Evolutionary conservation across 2,888 invertebrate genomes (phyloP), one percentile per base, ranked within the genome.

Genomic region (Dryobota labecula): DNA sequence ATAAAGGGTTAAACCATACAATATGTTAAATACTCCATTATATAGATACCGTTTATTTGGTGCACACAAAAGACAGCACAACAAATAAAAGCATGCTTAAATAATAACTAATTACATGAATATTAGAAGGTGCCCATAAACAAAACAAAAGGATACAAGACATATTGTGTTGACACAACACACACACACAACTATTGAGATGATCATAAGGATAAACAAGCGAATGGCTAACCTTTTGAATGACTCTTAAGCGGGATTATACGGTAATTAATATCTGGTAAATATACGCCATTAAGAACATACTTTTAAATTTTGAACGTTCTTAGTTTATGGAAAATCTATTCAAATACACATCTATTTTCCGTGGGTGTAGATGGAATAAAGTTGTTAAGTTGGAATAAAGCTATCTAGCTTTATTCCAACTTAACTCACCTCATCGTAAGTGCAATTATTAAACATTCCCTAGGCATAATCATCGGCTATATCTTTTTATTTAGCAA

Each of bases 361-460:
- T 6, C 15, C 15, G 20, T 30, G n/a, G n/a, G n/a, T n/a, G n/a
- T n/a, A n/a, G n/a, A n/a, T n/a, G n/a, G n/a, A n/a, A n/a, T n/a
- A n/a, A n/a, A n/a, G n/a, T n/a, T n/a, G n/a, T n/a, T n/a, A n/a
- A n/a, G n/a, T n/a, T n/a, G n/a, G n/a, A n/a, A n/a, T n/a, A n/a
- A n/a, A n/a, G n/a, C n/a, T n/a, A n/a, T n/a, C n/a, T n/a, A n/a
- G n/a, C 7, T 78, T 67, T 0, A 30, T 30, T 61, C 15, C 20
- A 30, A 30, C 18, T 20, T 41, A 9, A 30, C 4, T 56, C 30
- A 27, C 27, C 24, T 9, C 36, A 33, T n/a, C 18, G 24, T 56
- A 45, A 69, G 15, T 43, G 54, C 47, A 53, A 58, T 73, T 33
- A 58, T 73, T 33, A 56, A 45, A 30, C 20, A 68, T 65, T 56